Percentiles rank a stretch among this genome's conserved stretches.
Evolutionary conservation across 2,113 vertebrate species (phyloP).

Genomic region (Vidua chalybeata): DNA sequence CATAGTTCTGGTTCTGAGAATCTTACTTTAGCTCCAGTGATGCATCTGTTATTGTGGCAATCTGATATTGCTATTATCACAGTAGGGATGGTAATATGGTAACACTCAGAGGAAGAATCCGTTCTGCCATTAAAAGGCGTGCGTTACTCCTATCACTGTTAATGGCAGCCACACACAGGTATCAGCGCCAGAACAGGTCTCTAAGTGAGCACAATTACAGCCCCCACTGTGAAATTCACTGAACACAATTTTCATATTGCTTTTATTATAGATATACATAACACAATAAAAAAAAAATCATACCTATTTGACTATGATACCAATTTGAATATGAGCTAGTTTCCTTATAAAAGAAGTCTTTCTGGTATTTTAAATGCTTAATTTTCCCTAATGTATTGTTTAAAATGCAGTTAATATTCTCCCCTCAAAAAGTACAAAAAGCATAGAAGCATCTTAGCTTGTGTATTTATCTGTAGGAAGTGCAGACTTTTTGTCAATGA

Average conservation of each 20-base stretch:
- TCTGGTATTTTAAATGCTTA: slow-evolving; percentile 16
- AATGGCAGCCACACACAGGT: slow-evolving; percentile 65
- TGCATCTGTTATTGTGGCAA: slow-evolving; percentile 65
- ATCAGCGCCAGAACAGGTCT: slow-evolving; percentile 59
- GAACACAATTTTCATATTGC: slow-evolving; percentile 52
- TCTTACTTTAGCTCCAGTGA: slow-evolving; percentile 59
- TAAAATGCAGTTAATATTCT: slow-evolving; percentile 23
- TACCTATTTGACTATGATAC: slow-evolving; percentile 23
- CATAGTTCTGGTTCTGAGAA: slow-evolving; percentile 30
- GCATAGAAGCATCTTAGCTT: neutral
- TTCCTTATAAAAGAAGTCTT: slow-evolving; percentile 41
- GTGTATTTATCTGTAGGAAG: neutral
- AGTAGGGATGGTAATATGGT: slow-evolving; percentile 65
- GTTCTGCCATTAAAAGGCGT: slow-evolving; percentile 60
- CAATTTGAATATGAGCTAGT: slow-evolving; percentile 38
- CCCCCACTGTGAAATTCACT: slow-evolving; percentile 60
- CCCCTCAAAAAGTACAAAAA: neutral
- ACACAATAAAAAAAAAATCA: slow-evolving; percentile 42
- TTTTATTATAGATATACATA: slow-evolving; percentile 63
- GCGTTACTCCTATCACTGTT: slow-evolving; percentile 57
- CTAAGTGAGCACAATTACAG: slow-evolving; percentile 71
- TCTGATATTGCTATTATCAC: slow-evolving; percentile 74
- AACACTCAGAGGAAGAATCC: slow-evolving; percentile 67
- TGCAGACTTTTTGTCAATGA: neutral
- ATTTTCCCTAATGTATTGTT: slow-evolving; percentile 14